Conservation (phyloP, 2,888 invertebrate genomes). For the Scaptomyza flava region DNA sequence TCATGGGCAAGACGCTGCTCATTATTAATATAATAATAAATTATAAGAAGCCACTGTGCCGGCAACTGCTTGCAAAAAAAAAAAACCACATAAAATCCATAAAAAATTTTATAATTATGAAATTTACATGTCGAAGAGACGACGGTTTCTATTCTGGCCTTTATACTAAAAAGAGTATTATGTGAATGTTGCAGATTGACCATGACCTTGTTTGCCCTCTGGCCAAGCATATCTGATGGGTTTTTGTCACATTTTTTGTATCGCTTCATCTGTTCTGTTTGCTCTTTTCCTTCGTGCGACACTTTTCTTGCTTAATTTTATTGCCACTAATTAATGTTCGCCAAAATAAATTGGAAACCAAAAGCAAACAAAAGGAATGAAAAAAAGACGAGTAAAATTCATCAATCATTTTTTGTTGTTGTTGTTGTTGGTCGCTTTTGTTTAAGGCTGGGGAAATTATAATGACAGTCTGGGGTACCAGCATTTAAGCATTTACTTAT, state of each 20-base stretch:
- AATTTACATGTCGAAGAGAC: slow-evolving; percentile 16
- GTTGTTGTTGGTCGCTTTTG: slow-evolving; percentile 1
- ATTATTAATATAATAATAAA: slow-evolving; percentile 70
- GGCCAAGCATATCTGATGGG: slow-evolving; percentile 16
- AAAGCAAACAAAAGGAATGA: slow-evolving; percentile 1
- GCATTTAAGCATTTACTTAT: slow-evolving; percentile 54
- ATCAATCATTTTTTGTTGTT: slow-evolving; percentile 60
- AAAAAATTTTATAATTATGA: slow-evolving; percentile 35
- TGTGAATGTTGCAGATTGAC: slow-evolving; percentile 24
- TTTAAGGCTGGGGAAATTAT: slow-evolving; percentile 51
- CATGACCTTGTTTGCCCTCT: slow-evolving; percentile 73
- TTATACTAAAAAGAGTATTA: background rate
- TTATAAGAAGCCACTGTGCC: slow-evolving; percentile 40
- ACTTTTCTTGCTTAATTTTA: slow-evolving; percentile 64
- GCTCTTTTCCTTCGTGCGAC: slow-evolving; percentile 49
- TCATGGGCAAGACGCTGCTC: slow-evolving; percentile 49
- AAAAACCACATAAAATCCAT: background rate
- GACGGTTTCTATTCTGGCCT: slow-evolving; percentile 18
- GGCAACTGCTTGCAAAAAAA: slow-evolving; percentile 31
- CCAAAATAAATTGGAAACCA: slow-evolving; percentile 18
- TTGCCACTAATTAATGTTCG: slow-evolving; percentile 67
- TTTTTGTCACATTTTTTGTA: slow-evolving; percentile 15
- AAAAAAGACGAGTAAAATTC: slow-evolving; percentile 26
- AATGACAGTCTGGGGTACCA: slow-evolving; percentile 58
- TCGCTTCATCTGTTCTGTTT: slow-evolving; percentile 7